Evolutionary conservation across 2,113 vertebrate species (phyloP).

Genomic region (Erythrolamprus reginae): DNA sequence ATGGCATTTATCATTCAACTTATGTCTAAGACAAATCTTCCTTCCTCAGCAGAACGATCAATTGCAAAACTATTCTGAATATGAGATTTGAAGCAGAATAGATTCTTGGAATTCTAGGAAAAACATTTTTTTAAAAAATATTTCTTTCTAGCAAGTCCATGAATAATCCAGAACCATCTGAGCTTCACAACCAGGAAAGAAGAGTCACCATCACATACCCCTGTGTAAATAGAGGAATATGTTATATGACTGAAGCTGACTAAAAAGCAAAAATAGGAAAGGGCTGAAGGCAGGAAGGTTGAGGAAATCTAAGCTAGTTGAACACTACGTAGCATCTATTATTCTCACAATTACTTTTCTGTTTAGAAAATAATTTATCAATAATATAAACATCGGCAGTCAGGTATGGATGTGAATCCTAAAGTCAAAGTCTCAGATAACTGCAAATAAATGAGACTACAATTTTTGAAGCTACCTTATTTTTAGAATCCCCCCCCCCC

Average conservation of each 20-base stretch:
- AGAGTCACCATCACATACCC: background rate
- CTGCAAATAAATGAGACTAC: background rate
- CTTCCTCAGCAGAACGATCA: background rate
- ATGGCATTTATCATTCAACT: background rate
- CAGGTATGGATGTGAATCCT: background rate
- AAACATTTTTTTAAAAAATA: background rate
- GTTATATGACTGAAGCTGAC: background rate
- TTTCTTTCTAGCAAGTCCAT: background rate
- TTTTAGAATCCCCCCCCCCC: too few relatives aligned
- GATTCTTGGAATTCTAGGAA: background rate
- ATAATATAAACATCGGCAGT: background rate
- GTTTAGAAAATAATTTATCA: background rate
- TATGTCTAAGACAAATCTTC: background rate
- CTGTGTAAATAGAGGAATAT: background rate
- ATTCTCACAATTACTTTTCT: background rate
- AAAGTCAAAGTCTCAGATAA: background rate
- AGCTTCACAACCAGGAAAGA: background rate
- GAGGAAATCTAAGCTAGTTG: background rate
- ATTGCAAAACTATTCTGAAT: background rate
- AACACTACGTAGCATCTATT: background rate
- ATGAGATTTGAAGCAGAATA: background rate
- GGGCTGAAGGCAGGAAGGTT: background rate
- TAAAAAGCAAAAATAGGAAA: background rate
- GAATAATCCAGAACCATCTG: background rate
- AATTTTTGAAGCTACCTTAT: background rate